Conservation (phyloP, 2,888 invertebrate genomes). For the Laothoe populi region DNA sequence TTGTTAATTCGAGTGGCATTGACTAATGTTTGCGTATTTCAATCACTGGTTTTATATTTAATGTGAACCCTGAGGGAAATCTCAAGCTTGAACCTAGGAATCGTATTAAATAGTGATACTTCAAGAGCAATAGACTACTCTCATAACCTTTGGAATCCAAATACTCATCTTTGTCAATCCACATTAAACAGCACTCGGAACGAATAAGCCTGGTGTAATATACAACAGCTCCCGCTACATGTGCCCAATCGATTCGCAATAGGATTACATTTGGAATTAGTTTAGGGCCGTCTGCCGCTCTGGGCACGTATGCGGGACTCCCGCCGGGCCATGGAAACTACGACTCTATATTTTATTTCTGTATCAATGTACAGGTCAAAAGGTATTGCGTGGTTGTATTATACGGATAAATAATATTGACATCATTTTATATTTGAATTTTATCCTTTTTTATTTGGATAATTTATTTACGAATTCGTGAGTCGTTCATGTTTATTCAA, state of each 20-base stretch:
- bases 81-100: neutral
- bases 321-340: conserved; percentile 39
- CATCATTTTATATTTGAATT: neutral
- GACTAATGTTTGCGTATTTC: no score
- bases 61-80: neutral
- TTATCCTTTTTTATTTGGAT: neutral
- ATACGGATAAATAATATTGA: conserved; percentile 2
- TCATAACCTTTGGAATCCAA: neutral
- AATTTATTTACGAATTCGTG: neutral
- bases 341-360: conserved; percentile 30
- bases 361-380: conserved; percentile 21
- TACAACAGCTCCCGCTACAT: conserved; percentile 36
- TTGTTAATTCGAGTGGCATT: no score
- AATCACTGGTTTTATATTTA: no score
- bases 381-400: conserved; percentile 1
- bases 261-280: conserved; percentile 52
- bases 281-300: conserved; percentile 44
- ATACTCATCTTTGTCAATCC: neutral
- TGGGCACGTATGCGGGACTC: conserved; percentile 41
- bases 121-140: neutral
- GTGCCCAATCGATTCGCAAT: conserved; percentile 43
- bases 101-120: neutral
- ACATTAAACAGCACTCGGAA: neutral
- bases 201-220: conserved; percentile 32
- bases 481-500: no score